A percentile compares a stretch with the other conserved stretches of the same genome.
These are phyloP conservation scores for Chironomus tentans DNA, from an alignment of 2,888 invertebrate species.

Conservation along the genomic window DNA sequence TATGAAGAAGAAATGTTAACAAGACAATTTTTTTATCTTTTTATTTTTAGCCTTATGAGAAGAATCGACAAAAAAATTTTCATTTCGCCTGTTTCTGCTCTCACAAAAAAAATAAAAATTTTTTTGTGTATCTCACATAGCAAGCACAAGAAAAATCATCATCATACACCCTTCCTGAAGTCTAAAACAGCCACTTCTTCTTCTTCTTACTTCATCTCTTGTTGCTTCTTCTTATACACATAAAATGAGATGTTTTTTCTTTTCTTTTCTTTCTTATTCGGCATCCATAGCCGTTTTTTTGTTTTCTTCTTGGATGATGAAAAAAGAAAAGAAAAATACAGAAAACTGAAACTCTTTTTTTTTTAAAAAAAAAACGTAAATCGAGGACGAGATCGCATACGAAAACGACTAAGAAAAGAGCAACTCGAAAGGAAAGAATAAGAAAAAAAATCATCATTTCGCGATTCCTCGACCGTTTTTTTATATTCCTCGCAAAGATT, in stretches of 20 bases:
- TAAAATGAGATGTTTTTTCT: not conserved
- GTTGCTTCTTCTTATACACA: not conserved
- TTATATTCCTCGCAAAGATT: conserved; percentile 22
- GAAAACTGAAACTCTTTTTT: conserved; percentile 23
- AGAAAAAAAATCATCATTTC: conserved; percentile 15
- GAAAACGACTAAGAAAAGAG: not conserved
- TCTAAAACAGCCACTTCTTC: not conserved
- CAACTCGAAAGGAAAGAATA: conserved; percentile 9
- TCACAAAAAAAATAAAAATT: not conserved
- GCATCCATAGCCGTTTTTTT: conserved; percentile 6
- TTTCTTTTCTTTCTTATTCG: not conserved
- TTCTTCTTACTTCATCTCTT: not conserved
- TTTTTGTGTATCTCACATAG: not conserved
- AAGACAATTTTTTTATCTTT: conserved; percentile 4
- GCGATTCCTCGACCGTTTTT: conserved; percentile 20
- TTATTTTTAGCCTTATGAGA: conserved; percentile 25
- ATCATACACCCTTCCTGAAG: conserved; percentile 14
- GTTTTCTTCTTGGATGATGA: not conserved
- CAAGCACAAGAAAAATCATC: conserved; percentile 3
- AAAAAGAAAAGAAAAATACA: conserved; percentile 15
- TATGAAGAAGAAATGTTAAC: conserved; percentile 15
- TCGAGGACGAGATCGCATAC: conserved; percentile 23
- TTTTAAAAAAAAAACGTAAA: conserved; percentile 1
- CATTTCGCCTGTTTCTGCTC: not conserved
- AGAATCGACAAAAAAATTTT: not conserved